phyloP scores from a whole-genome alignment of 1,140 invertebrate genomes.

The Gonioctena quinquepunctata region DNA sequence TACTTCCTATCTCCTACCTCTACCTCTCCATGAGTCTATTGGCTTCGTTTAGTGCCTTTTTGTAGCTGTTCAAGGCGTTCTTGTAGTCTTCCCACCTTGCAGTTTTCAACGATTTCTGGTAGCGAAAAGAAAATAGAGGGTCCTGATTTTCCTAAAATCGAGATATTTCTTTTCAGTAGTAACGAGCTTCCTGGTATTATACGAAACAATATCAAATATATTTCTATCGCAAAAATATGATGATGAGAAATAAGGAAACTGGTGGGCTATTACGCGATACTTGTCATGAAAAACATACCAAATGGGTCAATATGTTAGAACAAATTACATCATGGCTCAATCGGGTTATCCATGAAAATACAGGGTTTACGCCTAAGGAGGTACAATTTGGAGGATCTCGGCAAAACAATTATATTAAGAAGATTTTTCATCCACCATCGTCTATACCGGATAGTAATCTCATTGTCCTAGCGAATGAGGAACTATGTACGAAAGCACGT shows the following conservation, averaged over 20 bases:
- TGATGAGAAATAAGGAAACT: background rate
- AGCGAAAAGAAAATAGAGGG: background rate
- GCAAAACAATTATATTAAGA: background rate
- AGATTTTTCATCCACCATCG: background rate
- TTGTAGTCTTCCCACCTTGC: too few relatives aligned
- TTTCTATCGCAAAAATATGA: background rate
- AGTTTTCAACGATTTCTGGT: background rate
- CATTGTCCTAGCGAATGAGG: background rate
- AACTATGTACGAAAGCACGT: background rate
- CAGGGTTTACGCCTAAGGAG: background rate
- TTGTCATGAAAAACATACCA: background rate
- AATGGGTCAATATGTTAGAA: background rate
- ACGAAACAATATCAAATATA: background rate
- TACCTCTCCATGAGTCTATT: too few relatives aligned
- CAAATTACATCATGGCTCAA: background rate
- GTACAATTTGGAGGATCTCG: constrained; percentile 1
- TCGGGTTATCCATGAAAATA: background rate
- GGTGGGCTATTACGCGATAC: background rate
- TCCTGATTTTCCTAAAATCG: background rate
- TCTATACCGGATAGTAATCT: background rate
- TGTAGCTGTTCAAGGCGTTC: too few relatives aligned
- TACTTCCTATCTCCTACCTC: too few relatives aligned
- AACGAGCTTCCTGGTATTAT: background rate
- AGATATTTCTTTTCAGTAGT: background rate
- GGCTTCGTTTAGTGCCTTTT: too few relatives aligned